Conservation (phyloP, 2,888 invertebrate genomes). For the Chrysolina haemoptera region DNA sequence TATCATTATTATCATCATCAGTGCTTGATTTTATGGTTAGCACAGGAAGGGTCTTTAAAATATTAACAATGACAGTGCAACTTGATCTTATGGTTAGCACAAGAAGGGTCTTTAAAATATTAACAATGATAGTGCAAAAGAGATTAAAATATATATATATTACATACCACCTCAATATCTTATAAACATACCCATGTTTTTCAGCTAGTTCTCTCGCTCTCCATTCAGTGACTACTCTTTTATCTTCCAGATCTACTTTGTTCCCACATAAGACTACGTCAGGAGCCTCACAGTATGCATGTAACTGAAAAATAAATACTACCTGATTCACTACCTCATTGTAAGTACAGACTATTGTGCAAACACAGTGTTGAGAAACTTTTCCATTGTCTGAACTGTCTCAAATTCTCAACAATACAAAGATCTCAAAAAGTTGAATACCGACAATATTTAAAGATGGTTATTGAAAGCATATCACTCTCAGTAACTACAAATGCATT, state of each 20-base stretch:
- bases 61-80: too few species aligned
- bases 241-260: conserved; percentile 92
- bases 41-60: too few species aligned
- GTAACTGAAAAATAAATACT: conserved; percentile 74
- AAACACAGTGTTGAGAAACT: too few species aligned
- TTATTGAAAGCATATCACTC: background rate
- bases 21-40: too few species aligned
- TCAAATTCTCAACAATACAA: background rate
- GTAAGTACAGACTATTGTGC: too few species aligned
- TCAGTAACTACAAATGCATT: background rate
- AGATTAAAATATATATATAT: too few species aligned
- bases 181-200: conserved; percentile 75
- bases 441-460: background rate
- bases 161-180: background rate
- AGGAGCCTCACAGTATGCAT: conserved; percentile 91
- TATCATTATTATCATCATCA: too few species aligned
- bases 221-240: conserved; percentile 84
- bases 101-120: too few species aligned
- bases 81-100: too few species aligned
- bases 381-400: too few species aligned
- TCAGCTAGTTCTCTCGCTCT: conserved; percentile 88
- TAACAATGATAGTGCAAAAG: too few species aligned
- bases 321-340: conserved; percentile 3
- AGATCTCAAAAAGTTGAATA: background rate
- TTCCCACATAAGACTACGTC: conserved; percentile 97